These are phyloP conservation scores for Acheta domesticus DNA, from an alignment of 2,888 invertebrate genomes.

Conservation along the genomic window DNA sequence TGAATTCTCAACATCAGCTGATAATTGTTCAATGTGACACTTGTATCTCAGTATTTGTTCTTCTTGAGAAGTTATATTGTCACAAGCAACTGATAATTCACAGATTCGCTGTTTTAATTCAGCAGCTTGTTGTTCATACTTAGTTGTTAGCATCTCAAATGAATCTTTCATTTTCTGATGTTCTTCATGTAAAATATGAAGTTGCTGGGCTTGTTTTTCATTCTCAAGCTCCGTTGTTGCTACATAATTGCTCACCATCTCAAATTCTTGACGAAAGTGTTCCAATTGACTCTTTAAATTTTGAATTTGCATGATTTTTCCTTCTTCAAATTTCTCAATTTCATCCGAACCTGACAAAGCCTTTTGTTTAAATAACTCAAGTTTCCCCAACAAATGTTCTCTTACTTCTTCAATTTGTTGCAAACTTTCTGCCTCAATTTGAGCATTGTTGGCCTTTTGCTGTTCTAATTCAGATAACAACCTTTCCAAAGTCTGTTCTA, in stretches of 20 bases:
- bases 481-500: conserved; percentile 22
- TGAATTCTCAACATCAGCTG: not conserved
- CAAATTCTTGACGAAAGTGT: conserved; percentile 19
- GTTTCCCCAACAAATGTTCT: conserved; percentile 24
- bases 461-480: not conserved
- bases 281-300: not conserved
- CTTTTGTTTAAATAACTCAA: not conserved
- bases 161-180: not conserved
- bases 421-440: conserved; percentile 29
- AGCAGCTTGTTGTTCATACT: not conserved
- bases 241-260: conserved; percentile 27
- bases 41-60: conserved; percentile 22
- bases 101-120: not conserved
- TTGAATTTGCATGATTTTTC: not conserved
- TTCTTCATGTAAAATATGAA: not conserved
- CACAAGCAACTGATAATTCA: not conserved
- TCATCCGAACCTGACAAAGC: not conserved
- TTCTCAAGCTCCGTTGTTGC: not conserved
- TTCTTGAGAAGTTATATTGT: conserved; percentile 26
- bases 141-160: not conserved
- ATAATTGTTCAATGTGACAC: conserved; percentile 20
- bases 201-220: not conserved
- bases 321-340: not conserved
- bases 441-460: conserved; percentile 12
- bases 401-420: conserved; percentile 25